Conservation (phyloP, 2,113 vertebrate genomes). For the Rhineura floridana region DNA sequence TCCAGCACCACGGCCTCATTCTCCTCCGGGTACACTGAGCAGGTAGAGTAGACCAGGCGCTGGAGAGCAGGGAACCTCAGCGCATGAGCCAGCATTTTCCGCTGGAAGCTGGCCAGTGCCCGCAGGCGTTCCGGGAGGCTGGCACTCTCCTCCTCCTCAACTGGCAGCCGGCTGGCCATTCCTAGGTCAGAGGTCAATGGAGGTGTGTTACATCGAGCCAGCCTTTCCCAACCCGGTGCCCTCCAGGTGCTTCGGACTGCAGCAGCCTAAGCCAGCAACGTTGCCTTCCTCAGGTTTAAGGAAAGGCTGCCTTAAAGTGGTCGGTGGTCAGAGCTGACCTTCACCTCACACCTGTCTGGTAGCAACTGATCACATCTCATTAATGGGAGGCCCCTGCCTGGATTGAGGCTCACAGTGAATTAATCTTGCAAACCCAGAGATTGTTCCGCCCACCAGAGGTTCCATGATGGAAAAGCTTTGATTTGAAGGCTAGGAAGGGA, state of each 20-base stretch:
- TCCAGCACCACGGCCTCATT: conserved; percentile 87
- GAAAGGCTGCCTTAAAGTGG: too few species aligned
- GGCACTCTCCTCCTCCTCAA: conserved; percentile 19
- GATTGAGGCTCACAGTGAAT: too few species aligned
- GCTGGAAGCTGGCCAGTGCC: conserved; percentile 88
- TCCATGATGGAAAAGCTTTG: too few species aligned
- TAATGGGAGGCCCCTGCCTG: too few species aligned
- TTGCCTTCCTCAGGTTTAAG: neutral
- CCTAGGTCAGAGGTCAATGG: conserved; percentile 69
- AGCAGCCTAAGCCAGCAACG: neutral
- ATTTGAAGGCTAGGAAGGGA: too few species aligned
- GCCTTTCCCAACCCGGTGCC: neutral
- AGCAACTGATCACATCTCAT: too few species aligned
- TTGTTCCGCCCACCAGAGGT: too few species aligned
- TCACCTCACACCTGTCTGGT: neutral
- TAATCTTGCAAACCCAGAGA: too few species aligned
- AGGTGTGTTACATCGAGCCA: fast-evolving
- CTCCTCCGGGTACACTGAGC: conserved; percentile 89
- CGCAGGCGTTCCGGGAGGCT: conserved; percentile 72
- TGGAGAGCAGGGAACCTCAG: conserved; percentile 85
- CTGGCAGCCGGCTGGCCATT: conserved; percentile 76
- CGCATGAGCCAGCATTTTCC: conserved; percentile 80
- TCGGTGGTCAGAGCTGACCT: neutral
- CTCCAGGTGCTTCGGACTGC: neutral
- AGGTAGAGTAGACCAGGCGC: conserved; percentile 92